Base-by-base conservation (phyloP, 2,888 invertebrate species). In the Pedicia rivosa region DNA sequence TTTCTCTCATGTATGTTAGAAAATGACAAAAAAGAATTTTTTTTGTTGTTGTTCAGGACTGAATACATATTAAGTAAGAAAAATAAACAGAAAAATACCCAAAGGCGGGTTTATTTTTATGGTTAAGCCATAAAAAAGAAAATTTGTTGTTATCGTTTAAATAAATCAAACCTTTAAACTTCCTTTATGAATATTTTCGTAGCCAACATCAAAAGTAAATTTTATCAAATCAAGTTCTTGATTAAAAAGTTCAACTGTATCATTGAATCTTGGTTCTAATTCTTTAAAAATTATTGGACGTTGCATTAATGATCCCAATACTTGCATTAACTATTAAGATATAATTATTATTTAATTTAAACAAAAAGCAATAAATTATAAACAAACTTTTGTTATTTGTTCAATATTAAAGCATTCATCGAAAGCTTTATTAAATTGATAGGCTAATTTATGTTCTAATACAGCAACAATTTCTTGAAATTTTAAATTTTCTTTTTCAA, bases 381-480 rank as follows among this genome's bases (percentile, higher is more conserved):
- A 52, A 15, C 54, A 39, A 41, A 76, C 67, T 58, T 75, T 77
- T 47, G 73, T 74, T 29, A 67, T 59, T 30, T 68, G 63, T 45
- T 74, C 74, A 7, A 78, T 53, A 24, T 74, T 76, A 44, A 67
- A 66, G 46, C 83, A 84, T 49, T 91, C 90, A 39, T 79, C 78
- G 46, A 87, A 78, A 1, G 80, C 83, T 50, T 80, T 77, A 9
- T 75, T 70, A 49, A 90, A 81, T 42, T 88, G 70, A 13, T 81
- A 75, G 0, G 82, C 83, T 25, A 92, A 63, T 42, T 78, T 66
- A 40, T 78, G 66, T 52, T 92, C 91, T 36, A 81, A 70, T 48
- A 82, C 78, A 19, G 71, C 67, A 2, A 74, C 60, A 40, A 72
- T 72, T 2, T 55, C 57, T 50, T 69, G 63, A 53, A 86, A 86